These are phyloP conservation scores for Seladonia tumulorum DNA, from an alignment of 2,888 invertebrate genomes.

Conservation along the genomic window DNA sequence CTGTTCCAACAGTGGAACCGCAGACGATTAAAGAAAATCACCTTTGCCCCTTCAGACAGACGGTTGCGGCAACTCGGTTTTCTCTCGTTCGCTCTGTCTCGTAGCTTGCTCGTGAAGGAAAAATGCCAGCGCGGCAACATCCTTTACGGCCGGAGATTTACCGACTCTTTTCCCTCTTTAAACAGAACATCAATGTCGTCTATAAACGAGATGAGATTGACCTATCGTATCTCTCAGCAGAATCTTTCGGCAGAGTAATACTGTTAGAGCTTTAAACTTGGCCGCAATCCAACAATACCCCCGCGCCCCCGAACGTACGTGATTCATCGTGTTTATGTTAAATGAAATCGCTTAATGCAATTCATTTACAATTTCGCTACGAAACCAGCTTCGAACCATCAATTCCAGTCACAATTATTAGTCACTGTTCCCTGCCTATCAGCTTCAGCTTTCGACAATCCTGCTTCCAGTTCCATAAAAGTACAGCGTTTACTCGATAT, in stretches of 20 bases:
- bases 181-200: slow-evolving; percentile 52
- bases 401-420: neutral
- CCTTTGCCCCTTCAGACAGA: neutral
- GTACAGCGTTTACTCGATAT: too few relatives aligned
- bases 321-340: slow-evolving; percentile 31
- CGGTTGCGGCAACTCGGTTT: neutral
- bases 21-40: slow-evolving; percentile 4
- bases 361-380: neutral
- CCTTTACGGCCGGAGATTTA: slow-evolving; percentile 47
- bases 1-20: neutral
- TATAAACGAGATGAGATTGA: slow-evolving; percentile 58
- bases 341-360: slow-evolving; percentile 1
- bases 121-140: slow-evolving; percentile 34
- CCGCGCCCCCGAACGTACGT: neutral
- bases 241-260: slow-evolving; percentile 33
- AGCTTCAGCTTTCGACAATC: too few relatives aligned
- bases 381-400: neutral
- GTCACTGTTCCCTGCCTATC: neutral
- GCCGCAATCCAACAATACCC: slow-evolving; percentile 38
- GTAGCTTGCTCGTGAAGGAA: neutral
- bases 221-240: slow-evolving; percentile 38
- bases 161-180: slow-evolving; percentile 49
- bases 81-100: neutral
- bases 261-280: slow-evolving; percentile 41
- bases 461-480: neutral